These are phyloP conservation scores for Phaetusa simplex DNA, from an alignment of 2,113 vertebrate genomes.

Conservation along the genomic window DNA sequence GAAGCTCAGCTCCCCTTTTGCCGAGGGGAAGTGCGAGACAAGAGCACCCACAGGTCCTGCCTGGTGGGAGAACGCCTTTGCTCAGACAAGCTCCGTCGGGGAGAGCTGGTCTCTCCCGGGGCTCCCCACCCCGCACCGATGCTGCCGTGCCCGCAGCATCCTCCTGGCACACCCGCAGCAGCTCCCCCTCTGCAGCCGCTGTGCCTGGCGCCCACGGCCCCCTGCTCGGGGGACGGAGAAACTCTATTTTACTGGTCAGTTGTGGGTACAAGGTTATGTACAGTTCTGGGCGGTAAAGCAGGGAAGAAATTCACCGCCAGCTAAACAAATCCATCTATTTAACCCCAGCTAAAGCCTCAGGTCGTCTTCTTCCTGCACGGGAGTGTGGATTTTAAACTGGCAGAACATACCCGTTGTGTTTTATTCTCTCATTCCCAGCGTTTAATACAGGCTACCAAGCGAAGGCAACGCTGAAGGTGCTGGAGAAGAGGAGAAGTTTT, in stretches of 20 bases:
- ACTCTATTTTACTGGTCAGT: rapidly evolving
- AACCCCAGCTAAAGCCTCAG: not conserved
- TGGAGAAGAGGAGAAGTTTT: not conserved
- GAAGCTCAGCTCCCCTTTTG: not conserved
- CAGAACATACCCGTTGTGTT: not conserved
- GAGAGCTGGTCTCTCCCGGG: not conserved
- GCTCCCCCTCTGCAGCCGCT: rapidly evolving
- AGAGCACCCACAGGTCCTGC: not conserved
- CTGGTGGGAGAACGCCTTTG: rapidly evolving
- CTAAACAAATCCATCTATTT: not conserved
- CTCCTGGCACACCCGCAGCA: rapidly evolving
- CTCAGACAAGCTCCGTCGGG: rapidly evolving
- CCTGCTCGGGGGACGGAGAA: not conserved
- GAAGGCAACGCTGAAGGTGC: not conserved
- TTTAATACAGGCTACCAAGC: not conserved
- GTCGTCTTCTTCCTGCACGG: not conserved
- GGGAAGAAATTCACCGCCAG: not conserved
- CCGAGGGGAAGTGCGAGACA: not conserved
- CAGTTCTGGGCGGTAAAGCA: not conserved
- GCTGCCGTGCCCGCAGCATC: not conserved
- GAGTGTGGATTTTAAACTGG: not conserved
- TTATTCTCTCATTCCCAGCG: not conserved
- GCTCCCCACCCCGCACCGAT: rapidly evolving
- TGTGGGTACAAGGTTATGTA: rapidly evolving
- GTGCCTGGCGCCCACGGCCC: not conserved